phyloP scores from a whole-genome alignment of 2,797 vertebrate species.

The Sebastes aleutianus region DNA sequence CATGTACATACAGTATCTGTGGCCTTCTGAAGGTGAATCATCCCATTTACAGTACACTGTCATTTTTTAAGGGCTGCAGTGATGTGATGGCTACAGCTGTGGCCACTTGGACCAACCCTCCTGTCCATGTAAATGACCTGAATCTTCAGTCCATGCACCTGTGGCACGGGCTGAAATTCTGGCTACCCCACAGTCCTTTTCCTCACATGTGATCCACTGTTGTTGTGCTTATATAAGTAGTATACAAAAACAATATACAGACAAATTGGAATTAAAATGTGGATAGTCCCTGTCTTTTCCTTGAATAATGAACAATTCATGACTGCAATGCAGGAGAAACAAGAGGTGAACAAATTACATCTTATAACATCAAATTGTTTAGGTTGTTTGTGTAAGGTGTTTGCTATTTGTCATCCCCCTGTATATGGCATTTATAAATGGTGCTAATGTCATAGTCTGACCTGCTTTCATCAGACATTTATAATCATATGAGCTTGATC shows the following conservation, averaged over 20 bases:
- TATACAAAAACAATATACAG: background rate
- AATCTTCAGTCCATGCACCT: constrained; percentile 16
- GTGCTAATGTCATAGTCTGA: constrained; percentile 22
- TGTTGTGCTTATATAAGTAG: constrained; percentile 17
- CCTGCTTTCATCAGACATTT: background rate
- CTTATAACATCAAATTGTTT: background rate
- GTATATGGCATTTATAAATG: background rate
- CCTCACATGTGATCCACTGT: constrained; percentile 15
- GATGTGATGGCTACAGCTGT: constrained; percentile 75
- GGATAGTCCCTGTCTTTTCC: background rate
- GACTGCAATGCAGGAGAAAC: background rate
- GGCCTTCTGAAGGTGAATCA: background rate
- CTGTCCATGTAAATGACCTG: constrained; percentile 49
- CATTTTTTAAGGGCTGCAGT: constrained; percentile 38
- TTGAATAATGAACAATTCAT: background rate
- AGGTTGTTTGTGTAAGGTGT: background rate
- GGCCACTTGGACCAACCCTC: constrained; percentile 85
- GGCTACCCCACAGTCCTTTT: background rate
- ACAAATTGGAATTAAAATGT: background rate
- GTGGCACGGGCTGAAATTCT: constrained; percentile 15
- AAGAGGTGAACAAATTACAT: background rate
- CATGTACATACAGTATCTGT: background rate
- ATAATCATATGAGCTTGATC: constrained; percentile 5
- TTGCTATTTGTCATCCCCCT: background rate
- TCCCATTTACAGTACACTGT: background rate